phyloP scores from a whole-genome alignment of 2,888 invertebrate species.

The Dyspetes luteomarginatus region DNA sequence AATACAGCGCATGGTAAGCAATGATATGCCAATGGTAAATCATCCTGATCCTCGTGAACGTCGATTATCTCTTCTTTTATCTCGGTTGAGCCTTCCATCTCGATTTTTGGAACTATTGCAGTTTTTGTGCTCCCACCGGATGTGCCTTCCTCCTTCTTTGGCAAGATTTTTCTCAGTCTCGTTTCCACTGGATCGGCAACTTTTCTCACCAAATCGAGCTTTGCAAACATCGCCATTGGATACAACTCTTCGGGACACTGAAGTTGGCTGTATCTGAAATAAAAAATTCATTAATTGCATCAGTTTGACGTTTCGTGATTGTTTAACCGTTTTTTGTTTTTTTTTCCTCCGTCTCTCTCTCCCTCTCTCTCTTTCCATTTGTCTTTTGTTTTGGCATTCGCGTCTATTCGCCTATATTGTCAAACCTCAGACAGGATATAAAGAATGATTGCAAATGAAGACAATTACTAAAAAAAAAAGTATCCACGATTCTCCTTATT shows the following conservation, averaged over 20 bases:
- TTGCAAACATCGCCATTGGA: slow-evolving; percentile 76
- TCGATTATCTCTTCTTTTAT: slow-evolving; percentile 53
- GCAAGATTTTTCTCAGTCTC: slow-evolving; percentile 26
- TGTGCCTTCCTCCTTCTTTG: slow-evolving; percentile 6
- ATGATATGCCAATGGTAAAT: slow-evolving; percentile 76
- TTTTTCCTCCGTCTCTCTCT: slow-evolving; percentile 47
- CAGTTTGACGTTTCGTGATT: slow-evolving; percentile 69
- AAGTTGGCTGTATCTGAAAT: slow-evolving; percentile 80
- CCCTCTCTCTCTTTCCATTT: slow-evolving; percentile 42
- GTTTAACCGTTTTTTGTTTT: slow-evolving; percentile 57
- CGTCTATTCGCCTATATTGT: slow-evolving; percentile 35
- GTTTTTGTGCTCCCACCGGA: not conserved
- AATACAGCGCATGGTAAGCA: slow-evolving; percentile 76
- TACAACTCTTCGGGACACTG: slow-evolving; percentile 76
- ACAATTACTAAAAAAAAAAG: not conserved
- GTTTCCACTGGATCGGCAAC: slow-evolving; percentile 51
- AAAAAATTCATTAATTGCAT: slow-evolving; percentile 78
- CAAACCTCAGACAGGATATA: slow-evolving; percentile 10
- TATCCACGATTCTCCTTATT: not conserved
- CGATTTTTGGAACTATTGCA: slow-evolving; percentile 6
- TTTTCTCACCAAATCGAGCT: slow-evolving; percentile 78
- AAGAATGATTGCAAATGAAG: slow-evolving; percentile 18
- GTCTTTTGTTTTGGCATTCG: slow-evolving; percentile 60
- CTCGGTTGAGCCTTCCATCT: slow-evolving; percentile 23
- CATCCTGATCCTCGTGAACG: slow-evolving; percentile 71